phyloP scores from a whole-genome alignment of 2,888 invertebrate genomes.

The Linnaemya tessellans region DNA sequence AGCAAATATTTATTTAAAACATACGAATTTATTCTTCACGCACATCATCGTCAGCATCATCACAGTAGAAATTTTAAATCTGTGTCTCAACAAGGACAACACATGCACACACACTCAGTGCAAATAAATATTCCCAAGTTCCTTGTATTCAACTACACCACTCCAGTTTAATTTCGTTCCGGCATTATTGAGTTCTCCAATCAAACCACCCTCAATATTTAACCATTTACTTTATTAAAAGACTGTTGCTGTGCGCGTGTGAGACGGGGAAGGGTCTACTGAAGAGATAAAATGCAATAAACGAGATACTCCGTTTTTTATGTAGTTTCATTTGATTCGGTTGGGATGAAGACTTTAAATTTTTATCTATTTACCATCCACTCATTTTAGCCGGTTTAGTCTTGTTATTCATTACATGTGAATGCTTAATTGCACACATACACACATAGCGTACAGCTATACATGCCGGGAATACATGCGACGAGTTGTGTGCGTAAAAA shows the following conservation, averaged over 20 bases:
- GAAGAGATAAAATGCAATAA: slow-evolving; percentile 45
- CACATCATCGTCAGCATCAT: neutral
- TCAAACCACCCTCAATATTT: slow-evolving; percentile 49
- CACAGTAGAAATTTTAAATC: slow-evolving; percentile 9
- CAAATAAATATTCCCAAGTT: slow-evolving; percentile 3
- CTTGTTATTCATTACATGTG: slow-evolving; percentile 8
- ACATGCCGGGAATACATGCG: neutral
- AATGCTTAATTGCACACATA: neutral
- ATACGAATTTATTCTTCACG: slow-evolving; percentile 31
- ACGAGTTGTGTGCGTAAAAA: slow-evolving; percentile 39
- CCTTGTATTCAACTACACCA: slow-evolving; percentile 54
- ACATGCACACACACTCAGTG: neutral
- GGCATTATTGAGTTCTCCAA: slow-evolving; percentile 59
- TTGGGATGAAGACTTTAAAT: slow-evolving; percentile 56
- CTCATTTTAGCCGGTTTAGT: neutral
- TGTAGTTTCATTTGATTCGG: slow-evolving; percentile 70
- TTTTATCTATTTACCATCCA: slow-evolving; percentile 60
- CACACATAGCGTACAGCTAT: no score
- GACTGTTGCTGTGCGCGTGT: neutral
- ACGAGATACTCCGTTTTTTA: slow-evolving; percentile 47
- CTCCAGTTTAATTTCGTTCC: slow-evolving; percentile 70
- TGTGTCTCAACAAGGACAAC: slow-evolving; percentile 2
- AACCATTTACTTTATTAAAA: slow-evolving; percentile 69
- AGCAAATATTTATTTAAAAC: slow-evolving; percentile 65
- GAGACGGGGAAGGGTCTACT: neutral